Percentiles rank a stretch among this genome's conserved stretches.
Evolutionary conservation across 2,113 vertebrate genomes (phyloP).

Genomic region (Calyptommatus sinebrachiatus): DNA sequence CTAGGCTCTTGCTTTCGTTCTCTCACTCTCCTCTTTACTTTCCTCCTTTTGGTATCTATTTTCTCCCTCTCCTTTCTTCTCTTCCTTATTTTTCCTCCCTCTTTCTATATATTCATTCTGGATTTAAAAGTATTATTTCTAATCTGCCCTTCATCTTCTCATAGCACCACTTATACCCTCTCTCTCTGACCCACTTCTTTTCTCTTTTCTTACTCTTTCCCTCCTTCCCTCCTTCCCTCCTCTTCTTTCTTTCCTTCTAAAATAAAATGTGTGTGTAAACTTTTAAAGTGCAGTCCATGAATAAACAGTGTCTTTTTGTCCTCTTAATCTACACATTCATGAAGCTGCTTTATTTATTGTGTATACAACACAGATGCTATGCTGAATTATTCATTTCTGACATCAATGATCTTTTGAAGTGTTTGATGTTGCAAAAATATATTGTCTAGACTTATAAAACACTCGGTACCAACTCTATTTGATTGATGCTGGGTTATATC

Average conservation of each 20-base stretch:
- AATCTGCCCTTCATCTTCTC: no score
- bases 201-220: not conserved
- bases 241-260: not conserved
- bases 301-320: constrained; percentile 29
- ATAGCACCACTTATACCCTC: no score
- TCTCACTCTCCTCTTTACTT: no score
- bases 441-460: constrained; percentile 55
- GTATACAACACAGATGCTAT: constrained; percentile 35
- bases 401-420: constrained; percentile 60
- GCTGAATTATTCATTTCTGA: constrained; percentile 58
- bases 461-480: constrained; percentile 52
- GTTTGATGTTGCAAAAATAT: constrained; percentile 45
- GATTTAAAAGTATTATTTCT: no score
- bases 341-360: constrained; percentile 15
- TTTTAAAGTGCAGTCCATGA: constrained; percentile 18
- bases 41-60: no score
- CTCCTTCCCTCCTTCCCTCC: not conserved
- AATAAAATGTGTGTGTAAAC: not conserved
- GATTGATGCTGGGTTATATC: constrained; percentile 46
- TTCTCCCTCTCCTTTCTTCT: no score
- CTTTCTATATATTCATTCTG: no score
- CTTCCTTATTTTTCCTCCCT: no score
- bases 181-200: not conserved
- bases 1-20: no score
- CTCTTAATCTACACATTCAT: constrained; percentile 34